Evolutionary conservation across 2,888 invertebrate genomes (phyloP), one percentile per base, ranked within the genome.

Genomic region (Caenorhabditis sp.): DNA sequence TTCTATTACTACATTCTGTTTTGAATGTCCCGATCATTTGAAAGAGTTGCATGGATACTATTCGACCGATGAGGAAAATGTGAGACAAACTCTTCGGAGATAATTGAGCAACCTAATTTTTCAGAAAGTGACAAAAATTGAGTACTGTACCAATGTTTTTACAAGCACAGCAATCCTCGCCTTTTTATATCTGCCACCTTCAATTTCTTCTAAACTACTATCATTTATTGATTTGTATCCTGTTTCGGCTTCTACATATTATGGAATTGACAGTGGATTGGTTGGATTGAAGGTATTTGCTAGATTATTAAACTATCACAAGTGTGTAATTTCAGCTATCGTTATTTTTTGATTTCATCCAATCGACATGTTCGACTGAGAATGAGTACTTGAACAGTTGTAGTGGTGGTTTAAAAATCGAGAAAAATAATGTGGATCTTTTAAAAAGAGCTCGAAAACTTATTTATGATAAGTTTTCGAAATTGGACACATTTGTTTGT

Each of bases 191-290:
- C 8, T 58, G 10, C 57, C 57, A n/a, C 36, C 31, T 4, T 2
- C 36, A 20, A 20, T 58, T n/a, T 7, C 57, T 1, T n/a, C 25
- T 7, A n/a, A 20, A 17, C n/a, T 90, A 56, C 83, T 90, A 23
- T 81, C 87, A 0, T 88, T 90, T 54, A 89, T 89, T 77, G 84
- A 87, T 4, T 84, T 87, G 61, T 88, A 89, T 21, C 90, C 90
- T 1, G 82, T 90, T 10, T 89, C 90, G 73, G 88, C 89, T 57
- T 90, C 90, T 78, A 90, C 90, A 0, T 90, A 90, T 83, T 86
- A 90, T 76, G 90, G 90, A n/a, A 80, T 88, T 17, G 90, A 90
- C 83, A 90, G 89, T 78, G 90, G 90, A 20, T 87, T 88, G 26
- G 78, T 87, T 21, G 88, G 90, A 3, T 84, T 90, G 25, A 88